Evolutionary conservation across 2,888 invertebrate species (phyloP), one percentile per base, ranked within the genome.

Genomic region (Trypoxylon attenuatum): DNA sequence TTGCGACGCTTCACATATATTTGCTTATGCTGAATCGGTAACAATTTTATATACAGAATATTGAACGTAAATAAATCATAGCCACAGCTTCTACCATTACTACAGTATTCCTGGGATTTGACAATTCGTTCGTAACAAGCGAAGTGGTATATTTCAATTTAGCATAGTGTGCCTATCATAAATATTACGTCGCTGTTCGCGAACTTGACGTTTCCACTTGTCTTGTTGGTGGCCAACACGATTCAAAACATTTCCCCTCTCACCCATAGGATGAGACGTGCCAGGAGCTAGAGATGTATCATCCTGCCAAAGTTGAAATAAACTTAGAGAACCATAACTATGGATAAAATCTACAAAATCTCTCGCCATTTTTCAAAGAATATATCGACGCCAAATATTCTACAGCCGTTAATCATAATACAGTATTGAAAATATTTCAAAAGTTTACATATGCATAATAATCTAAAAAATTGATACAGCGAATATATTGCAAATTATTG

Each of bases 101-200:
- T 42, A 45, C 27, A n/a, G 23, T 42, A 25, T 46, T 33, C 51
- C 33, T 6, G 50, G 38, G 21, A 50, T 5, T 5, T 66, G 54
- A 45, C 52, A 61, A 55, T 46, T 53, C 15, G 41, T 46, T 15
- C 45, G 22, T 33, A 21, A 42, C 46, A 47, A 52, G 16, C 46
- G 54, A 72, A 49, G n/a, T n/a, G 63, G 15, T 60, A 57, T 45
- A 16, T 63, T 79, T 88, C 90, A 98, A 89, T 99, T 99, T 54
- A 99, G 91, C 96, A 99, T 98, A 10, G 98, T 97, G 87, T 98
- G 99, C 64, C 96, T 91, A 87, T 98, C 98, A 87, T 98, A 99
- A 82, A 99, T 98, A 87, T 98, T 97, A 76, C 94, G 92, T 51
- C 99, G 90, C 84, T 98, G 98, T 85, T 97, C 97, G 73, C 97